phyloP scores from a whole-genome alignment of 37 sponge, comb jelly and placozoan genomes.

The Diacarnus erythraeanus region DNA sequence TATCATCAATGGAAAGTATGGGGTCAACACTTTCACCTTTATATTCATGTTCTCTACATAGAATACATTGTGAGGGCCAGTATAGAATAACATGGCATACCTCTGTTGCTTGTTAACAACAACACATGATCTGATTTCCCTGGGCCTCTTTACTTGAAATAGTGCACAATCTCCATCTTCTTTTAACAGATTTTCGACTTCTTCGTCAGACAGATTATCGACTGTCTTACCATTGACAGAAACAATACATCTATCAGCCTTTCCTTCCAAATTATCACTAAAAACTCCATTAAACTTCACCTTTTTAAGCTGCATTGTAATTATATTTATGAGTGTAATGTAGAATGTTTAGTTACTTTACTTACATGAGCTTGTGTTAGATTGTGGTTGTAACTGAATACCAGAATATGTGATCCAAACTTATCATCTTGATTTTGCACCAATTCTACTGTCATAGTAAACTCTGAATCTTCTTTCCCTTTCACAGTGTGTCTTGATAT shows the following conservation, averaged over 20 bases:
- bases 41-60: too few species aligned
- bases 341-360: neutral
- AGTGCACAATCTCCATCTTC: slow-evolving; percentile 38
- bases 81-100: too few species aligned
- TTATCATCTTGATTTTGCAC: slow-evolving; percentile 1
- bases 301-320: slow-evolving; percentile 58
- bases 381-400: slow-evolving; percentile 45
- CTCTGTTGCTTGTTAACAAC: too few species aligned
- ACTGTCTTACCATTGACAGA: slow-evolving; percentile 64
- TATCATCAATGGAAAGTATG: too few species aligned
- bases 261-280: slow-evolving; percentile 40
- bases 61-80: too few species aligned
- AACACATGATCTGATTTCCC: neutral
- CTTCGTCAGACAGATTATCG: slow-evolving; percentile 34
- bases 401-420: slow-evolving; percentile 56
- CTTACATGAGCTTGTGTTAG: slow-evolving; percentile 30
- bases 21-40: too few species aligned
- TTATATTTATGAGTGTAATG: too few species aligned
- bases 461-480: neutral
- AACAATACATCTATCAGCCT: slow-evolving; percentile 51
- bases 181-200: slow-evolving; percentile 51
- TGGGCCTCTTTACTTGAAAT: slow-evolving; percentile 16
- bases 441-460: slow-evolving; percentile 15
- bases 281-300: slow-evolving; percentile 50
- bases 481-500: neutral